phyloP scores from a whole-genome alignment of 2,888 invertebrate species.

The Plebejus argus region DNA sequence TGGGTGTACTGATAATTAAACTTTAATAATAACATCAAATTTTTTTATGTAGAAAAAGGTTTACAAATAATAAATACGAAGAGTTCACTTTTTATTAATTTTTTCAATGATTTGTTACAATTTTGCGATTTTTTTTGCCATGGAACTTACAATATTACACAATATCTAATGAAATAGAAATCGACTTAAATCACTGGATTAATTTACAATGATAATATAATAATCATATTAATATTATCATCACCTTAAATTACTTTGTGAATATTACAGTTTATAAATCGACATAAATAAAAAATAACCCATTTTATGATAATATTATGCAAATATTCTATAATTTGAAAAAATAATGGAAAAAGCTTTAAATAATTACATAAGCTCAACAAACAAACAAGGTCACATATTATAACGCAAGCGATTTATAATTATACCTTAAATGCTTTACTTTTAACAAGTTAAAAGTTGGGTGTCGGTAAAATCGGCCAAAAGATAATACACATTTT shows the following conservation, averaged over 20 bases:
- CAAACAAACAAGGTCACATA: conserved; percentile 52
- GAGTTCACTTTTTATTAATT: conserved; percentile 78
- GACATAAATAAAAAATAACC: conserved; percentile 51
- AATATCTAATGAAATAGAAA: conserved; percentile 78
- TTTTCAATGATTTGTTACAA: conserved; percentile 76
- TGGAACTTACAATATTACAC: conserved; percentile 58
- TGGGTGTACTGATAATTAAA: conserved; percentile 1
- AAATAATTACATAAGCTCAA: conserved; percentile 51
- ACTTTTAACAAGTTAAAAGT: conserved; percentile 29
- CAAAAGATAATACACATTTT: conserved; percentile 57
- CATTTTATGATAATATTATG: conserved; percentile 75
- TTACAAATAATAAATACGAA: conserved; percentile 56
- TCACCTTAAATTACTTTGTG: conserved; percentile 69
- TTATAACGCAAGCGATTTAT: conserved; percentile 45
- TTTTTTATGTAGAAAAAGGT: conserved; percentile 9
- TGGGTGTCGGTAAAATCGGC: conserved; percentile 46
- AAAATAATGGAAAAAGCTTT: conserved; percentile 47
- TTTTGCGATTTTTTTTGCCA: conserved; percentile 78
- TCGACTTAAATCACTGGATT: conserved; percentile 74
- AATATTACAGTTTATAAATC: conserved; percentile 48
- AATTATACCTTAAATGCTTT: conserved; percentile 24
- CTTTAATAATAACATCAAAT: not conserved
- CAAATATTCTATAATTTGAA: conserved; percentile 61
- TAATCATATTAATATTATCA: conserved; percentile 72
- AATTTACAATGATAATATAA: conserved; percentile 76